Evolutionary conservation across 2,888 invertebrate genomes (phyloP).

Genomic region (Brassicogethes aeneus): DNA sequence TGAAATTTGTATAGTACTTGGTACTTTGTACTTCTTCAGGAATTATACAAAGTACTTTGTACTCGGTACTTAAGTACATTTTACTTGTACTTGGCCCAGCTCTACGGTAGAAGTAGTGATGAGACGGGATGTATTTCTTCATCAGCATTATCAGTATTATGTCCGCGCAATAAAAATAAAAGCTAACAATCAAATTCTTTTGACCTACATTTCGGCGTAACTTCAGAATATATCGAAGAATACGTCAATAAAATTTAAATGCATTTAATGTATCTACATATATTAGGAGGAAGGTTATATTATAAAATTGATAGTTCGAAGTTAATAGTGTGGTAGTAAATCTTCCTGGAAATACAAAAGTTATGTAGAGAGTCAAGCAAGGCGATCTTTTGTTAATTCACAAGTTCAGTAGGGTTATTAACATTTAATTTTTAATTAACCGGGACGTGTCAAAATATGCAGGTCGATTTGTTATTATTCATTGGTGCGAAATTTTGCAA

Average conservation of each 20-base stretch:
- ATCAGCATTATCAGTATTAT: slow-evolving; percentile 59
- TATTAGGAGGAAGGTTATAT: slow-evolving; percentile 56
- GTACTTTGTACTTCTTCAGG: no score
- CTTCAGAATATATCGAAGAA: slow-evolving; percentile 56
- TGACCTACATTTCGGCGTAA: slow-evolving; percentile 64
- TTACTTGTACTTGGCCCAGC: no score
- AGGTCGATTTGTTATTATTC: no score
- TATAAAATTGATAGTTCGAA: slow-evolving; percentile 69
- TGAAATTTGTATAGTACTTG: no score
- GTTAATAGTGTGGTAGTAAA: slow-evolving; percentile 54
- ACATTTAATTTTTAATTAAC: no score
- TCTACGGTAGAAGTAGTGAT: slow-evolving; percentile 43
- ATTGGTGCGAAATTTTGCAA: no score
- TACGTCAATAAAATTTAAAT: slow-evolving; percentile 39
- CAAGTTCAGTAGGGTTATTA: slow-evolving; percentile 62
- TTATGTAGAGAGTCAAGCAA: slow-evolving; percentile 59
- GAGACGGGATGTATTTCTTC: slow-evolving; percentile 53
- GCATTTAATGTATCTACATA: no score
- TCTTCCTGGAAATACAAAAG: slow-evolving; percentile 24
- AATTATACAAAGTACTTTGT: no score
- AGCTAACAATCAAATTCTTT: slow-evolving; percentile 61
- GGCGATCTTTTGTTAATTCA: slow-evolving; percentile 66
- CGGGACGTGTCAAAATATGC: no score
- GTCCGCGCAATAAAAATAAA: slow-evolving; percentile 61
- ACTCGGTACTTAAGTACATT: no score